Conservation (phyloP, 2,888 invertebrate species). For the Drosophila buzzatii region DNA sequence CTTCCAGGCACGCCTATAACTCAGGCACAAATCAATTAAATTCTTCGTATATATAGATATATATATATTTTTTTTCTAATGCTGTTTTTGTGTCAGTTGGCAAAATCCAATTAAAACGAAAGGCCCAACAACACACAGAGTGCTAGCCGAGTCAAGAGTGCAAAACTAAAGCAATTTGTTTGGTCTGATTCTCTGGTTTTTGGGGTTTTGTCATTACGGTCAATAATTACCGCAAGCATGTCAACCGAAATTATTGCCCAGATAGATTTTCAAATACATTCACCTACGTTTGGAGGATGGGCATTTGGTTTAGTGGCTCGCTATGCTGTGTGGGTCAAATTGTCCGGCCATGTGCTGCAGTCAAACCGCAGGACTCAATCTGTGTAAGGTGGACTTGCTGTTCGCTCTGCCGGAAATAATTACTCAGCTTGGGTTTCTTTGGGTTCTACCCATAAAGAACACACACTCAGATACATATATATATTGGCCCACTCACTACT, state of each 20-base stretch:
- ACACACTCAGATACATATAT: slow-evolving; percentile 3
- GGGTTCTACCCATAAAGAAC: slow-evolving; percentile 18
- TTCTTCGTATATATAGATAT: neutral
- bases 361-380: slow-evolving; percentile 70
- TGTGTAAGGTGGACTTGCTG: slow-evolving; percentile 14
- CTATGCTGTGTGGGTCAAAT: slow-evolving; percentile 49
- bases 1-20: slow-evolving; percentile 40
- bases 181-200: slow-evolving; percentile 50
- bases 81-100: slow-evolving; percentile 39
- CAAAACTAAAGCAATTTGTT: slow-evolving; percentile 78
- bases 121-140: slow-evolving; percentile 14
- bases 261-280: slow-evolving; percentile 67
- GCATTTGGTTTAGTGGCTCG: neutral
- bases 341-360: slow-evolving; percentile 82
- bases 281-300: slow-evolving; percentile 7
- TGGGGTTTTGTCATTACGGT: slow-evolving; percentile 83
- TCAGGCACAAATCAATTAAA: slow-evolving; percentile 53
- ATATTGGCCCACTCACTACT: slow-evolving; percentile 18
- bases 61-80: slow-evolving; percentile 42
- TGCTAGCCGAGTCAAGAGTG: slow-evolving; percentile 43
- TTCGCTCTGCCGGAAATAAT: slow-evolving; percentile 77
- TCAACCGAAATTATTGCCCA: slow-evolving; percentile 83
- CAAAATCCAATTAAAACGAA: slow-evolving; percentile 72
- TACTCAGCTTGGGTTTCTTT: slow-evolving; percentile 74
- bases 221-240: slow-evolving; percentile 84